phyloP scores from a whole-genome alignment of 37 sponge, comb jelly and placozoan species.

The Geodia barretti region DNA sequence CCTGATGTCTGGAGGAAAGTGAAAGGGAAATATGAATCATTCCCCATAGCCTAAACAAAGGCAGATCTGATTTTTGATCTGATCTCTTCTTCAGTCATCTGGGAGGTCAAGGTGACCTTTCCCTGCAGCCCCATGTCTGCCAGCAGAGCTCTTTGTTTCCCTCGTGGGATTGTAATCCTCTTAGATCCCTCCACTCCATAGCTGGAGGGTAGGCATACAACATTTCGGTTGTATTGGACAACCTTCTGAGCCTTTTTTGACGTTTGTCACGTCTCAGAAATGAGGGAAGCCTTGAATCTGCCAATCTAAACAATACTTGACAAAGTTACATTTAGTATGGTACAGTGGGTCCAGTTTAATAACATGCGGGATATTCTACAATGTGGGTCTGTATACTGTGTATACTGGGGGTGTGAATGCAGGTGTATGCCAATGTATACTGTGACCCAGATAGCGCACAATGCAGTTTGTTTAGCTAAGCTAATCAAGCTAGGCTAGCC shows the following conservation, averaged over 20 bases:
- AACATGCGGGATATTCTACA: too few relatives aligned
- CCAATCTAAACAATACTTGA: too few relatives aligned
- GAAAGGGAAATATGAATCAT: constrained; percentile 32
- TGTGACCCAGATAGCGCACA: too few relatives aligned
- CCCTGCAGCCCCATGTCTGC: constrained; percentile 34
- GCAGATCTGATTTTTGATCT: constrained; percentile 31
- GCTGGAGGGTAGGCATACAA: background rate
- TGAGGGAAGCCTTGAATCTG: background rate
- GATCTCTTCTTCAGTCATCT: constrained; percentile 29
- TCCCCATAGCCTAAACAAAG: constrained; percentile 44
- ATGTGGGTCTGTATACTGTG: too few relatives aligned
- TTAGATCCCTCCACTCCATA: background rate
- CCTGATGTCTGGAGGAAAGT: constrained; percentile 42
- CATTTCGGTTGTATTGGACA: constrained; percentile 16
- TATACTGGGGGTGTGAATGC: too few relatives aligned
- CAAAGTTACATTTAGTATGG: too few relatives aligned
- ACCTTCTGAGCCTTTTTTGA: background rate
- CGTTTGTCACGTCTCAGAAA: background rate
- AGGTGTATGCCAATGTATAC: too few relatives aligned
- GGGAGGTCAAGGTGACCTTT: constrained; percentile 35
- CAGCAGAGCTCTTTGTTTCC: constrained; percentile 10
- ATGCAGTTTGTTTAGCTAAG: too few relatives aligned
- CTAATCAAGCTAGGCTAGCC: too few relatives aligned
- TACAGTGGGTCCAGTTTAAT: too few relatives aligned
- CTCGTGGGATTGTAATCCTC: constrained; percentile 11